Conservation (phyloP, 2,888 invertebrate genomes). For the Perizoma affinitatum region DNA sequence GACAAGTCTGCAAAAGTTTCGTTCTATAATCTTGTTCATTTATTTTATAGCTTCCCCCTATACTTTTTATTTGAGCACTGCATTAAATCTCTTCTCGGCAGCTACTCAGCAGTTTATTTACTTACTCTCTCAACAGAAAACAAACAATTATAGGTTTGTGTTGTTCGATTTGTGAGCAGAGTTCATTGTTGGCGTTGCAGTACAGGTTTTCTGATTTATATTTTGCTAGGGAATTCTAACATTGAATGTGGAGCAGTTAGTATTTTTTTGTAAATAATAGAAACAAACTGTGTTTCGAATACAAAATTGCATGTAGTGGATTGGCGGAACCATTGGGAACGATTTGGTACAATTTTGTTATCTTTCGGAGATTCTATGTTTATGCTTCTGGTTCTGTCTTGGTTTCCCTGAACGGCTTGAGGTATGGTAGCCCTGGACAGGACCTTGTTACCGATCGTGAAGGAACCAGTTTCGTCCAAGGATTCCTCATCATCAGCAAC, state of each 20-base stretch:
- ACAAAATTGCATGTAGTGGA: not conserved
- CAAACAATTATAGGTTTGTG: slow-evolving; percentile 62
- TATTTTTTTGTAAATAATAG: slow-evolving; percentile 9
- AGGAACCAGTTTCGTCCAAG: too few species aligned
- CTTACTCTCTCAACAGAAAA: slow-evolving; percentile 47
- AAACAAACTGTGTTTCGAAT: slow-evolving; percentile 2
- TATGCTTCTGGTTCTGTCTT: too few species aligned
- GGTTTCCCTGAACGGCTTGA: too few species aligned
- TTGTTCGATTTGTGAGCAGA: slow-evolving; percentile 52
- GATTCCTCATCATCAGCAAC: too few species aligned
- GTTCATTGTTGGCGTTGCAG: slow-evolving; percentile 31
- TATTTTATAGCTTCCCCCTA: not conserved
- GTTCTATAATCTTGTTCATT: too few species aligned
- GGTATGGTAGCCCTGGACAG: too few species aligned
- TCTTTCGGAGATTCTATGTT: too few species aligned
- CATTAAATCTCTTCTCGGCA: slow-evolving; percentile 23
- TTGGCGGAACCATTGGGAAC: too few species aligned
- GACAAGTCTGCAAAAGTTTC: too few species aligned
- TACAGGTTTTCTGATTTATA: slow-evolving; percentile 50
- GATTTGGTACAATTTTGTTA: too few species aligned
- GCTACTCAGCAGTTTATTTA: slow-evolving; percentile 50
- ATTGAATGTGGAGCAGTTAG: slow-evolving; percentile 2
- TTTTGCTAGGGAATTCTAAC: slow-evolving; percentile 33
- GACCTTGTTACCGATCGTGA: too few species aligned
- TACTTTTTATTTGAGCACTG: not conserved